Evolutionary conservation across 2,113 vertebrate species (phyloP).

Genomic region (Archilochus colubris): DNA sequence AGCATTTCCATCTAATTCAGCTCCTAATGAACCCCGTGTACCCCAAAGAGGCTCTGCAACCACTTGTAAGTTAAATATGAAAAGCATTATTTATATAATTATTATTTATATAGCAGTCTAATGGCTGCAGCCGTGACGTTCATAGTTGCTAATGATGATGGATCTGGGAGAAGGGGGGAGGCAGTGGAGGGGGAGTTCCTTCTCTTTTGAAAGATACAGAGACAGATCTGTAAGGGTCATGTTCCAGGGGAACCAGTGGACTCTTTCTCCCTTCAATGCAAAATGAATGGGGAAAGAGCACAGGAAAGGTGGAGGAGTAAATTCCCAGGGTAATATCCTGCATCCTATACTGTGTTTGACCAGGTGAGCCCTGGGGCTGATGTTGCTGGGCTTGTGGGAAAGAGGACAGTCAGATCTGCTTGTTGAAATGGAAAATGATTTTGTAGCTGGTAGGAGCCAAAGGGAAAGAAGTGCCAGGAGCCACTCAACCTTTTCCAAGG

Average conservation of each 20-base stretch:
- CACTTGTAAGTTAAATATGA: slow-evolving; percentile 81
- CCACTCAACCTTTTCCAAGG: not conserved
- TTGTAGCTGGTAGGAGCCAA: not conserved
- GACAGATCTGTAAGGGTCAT: not conserved
- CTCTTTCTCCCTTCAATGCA: not conserved
- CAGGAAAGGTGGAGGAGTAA: not conserved
- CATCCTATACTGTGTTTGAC: not conserved
- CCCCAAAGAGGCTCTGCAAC: slow-evolving; percentile 72
- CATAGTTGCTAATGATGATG: slow-evolving; percentile 78
- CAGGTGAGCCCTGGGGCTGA: not conserved
- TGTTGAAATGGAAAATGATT: not conserved
- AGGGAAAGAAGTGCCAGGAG: slow-evolving; percentile 4
- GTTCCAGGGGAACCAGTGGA: not conserved
- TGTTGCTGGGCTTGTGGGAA: not conserved
- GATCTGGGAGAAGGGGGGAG: slow-evolving; percentile 48
- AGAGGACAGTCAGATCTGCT: not conserved
- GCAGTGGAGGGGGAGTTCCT: not conserved
- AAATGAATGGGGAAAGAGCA: not conserved
- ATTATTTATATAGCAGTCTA: slow-evolving; percentile 76
- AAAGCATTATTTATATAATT: slow-evolving; percentile 76
- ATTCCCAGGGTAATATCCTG: not conserved
- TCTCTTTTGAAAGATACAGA: not conserved
- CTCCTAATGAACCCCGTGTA: slow-evolving; percentile 79
- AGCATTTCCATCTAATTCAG: slow-evolving; percentile 73
- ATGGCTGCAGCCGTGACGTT: slow-evolving; percentile 67